phyloP scores from a whole-genome alignment of 2,797 vertebrate species.

The Anguilla anguilla region DNA sequence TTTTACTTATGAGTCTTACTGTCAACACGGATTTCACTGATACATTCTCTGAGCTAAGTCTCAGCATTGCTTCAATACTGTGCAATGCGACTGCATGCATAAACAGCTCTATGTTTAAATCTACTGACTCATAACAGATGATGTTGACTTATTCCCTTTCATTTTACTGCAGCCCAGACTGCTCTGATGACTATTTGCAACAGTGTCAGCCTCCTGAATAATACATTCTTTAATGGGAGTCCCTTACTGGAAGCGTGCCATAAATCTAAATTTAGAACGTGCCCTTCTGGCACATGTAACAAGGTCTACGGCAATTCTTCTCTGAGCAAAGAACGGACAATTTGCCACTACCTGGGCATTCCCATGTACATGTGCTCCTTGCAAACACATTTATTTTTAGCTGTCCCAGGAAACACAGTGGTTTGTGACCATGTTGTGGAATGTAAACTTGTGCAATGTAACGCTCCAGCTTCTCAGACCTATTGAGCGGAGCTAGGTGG shows the following conservation, averaged over 20 bases:
- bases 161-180: not conserved
- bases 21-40: not conserved
- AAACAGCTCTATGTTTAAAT: constrained; percentile 11
- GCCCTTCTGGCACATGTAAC: not conserved
- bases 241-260: constrained; percentile 1
- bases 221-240: constrained; percentile 17
- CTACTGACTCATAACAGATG: constrained; percentile 14
- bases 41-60: not conserved
- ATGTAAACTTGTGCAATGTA: constrained; percentile 39
- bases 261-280: constrained; percentile 7
- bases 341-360: not conserved
- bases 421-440: not conserved
- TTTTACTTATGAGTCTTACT: not conserved
- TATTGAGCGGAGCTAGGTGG: constrained; percentile 44
- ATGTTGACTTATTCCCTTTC: constrained; percentile 13
- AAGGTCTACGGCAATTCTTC: not conserved
- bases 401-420: not conserved
- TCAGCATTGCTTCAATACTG: not conserved
- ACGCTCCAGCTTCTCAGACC: constrained; percentile 35
- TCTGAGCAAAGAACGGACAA: not conserved
- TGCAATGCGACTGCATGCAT: not conserved
- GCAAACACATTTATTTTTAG: not conserved
- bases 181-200: not conserved
- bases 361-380: not conserved
- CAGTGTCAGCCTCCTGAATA: constrained; percentile 4